A percentile compares a stretch with the other conserved stretches of the same genome.
Evolutionary conservation across 1,140 invertebrate species (phyloP).

Genomic region (Drosophila sp.): DNA sequence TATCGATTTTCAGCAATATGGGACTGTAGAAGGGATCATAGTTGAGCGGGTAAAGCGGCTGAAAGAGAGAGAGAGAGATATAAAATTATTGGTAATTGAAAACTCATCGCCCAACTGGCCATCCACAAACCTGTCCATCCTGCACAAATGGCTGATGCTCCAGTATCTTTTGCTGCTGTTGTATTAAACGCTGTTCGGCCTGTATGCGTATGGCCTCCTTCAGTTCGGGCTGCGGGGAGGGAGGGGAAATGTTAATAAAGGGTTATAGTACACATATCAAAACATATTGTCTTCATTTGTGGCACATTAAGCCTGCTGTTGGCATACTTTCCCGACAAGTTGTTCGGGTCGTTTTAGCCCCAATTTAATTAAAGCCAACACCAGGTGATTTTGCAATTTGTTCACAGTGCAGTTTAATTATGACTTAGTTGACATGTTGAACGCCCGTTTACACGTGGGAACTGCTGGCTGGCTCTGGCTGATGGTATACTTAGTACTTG

Average conservation of each 20-base stretch:
- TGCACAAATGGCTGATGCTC: slow-evolving; percentile 81
- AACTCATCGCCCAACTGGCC: not conserved
- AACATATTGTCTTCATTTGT: slow-evolving; percentile 14
- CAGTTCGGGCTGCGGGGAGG: slow-evolving; percentile 60
- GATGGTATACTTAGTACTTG: slow-evolving; percentile 26
- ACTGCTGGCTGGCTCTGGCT: not conserved
- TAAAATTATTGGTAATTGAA: slow-evolving; percentile 30
- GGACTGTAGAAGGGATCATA: slow-evolving; percentile 91
- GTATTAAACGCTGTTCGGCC: slow-evolving; percentile 76
- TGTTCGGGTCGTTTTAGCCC: slow-evolving; percentile 42
- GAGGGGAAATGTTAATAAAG: not conserved
- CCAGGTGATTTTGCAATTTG: slow-evolving; percentile 57
- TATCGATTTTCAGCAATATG: slow-evolving; percentile 89
- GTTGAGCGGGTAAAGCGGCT: slow-evolving; percentile 81
- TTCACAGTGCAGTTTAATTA: slow-evolving; percentile 76
- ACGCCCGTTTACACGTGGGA: slow-evolving; percentile 35
- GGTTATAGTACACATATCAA: slow-evolving; percentile 3
- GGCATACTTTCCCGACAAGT: slow-evolving; percentile 63
- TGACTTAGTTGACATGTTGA: slow-evolving; percentile 50
- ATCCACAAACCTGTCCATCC: slow-evolving; percentile 75
- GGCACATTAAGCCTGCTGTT: slow-evolving; percentile 22
- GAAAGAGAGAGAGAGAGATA: slow-evolving; percentile 10
- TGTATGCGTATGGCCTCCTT: slow-evolving; percentile 83
- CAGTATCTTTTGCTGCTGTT: slow-evolving; percentile 82
- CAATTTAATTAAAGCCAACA: slow-evolving; percentile 61